Percentiles rank a stretch among this genome's conserved stretches.
These are phyloP conservation scores for Notospermus geniculatus DNA, from an alignment of 1,140 invertebrate species.

Conservation along the genomic window DNA sequence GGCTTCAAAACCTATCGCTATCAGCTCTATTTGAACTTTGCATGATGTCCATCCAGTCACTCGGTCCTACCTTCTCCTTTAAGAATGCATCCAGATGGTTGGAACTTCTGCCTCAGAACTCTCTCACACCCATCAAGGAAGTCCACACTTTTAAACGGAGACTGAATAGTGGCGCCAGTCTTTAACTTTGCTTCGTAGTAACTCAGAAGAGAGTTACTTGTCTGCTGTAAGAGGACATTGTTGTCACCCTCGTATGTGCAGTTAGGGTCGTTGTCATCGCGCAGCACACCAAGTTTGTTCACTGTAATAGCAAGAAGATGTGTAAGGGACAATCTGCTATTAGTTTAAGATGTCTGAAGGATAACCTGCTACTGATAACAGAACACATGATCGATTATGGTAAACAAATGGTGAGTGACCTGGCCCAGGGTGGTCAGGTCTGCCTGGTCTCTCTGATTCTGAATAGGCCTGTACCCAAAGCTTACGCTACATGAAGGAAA, in stretches of 20 bases:
- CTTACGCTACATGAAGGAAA: not conserved
- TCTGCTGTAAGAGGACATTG: constrained; percentile 91
- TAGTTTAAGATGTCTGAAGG: not conserved
- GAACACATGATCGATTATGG: too few species aligned
- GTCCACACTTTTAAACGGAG: constrained; percentile 65
- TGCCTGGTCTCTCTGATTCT: too few species aligned
- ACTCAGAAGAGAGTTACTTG: constrained; percentile 68
- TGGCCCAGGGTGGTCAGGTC: too few species aligned
- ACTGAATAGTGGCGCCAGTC: constrained; percentile 31
- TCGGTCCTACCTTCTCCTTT: constrained; percentile 58
- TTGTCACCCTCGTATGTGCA: constrained; percentile 96
- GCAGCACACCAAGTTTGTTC: constrained; percentile 76
- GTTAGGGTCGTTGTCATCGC: constrained; percentile 87
- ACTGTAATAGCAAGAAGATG: constrained; percentile 51
- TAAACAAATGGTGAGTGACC: too few species aligned
- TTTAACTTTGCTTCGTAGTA: constrained; percentile 25
- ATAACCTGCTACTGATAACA: not conserved
- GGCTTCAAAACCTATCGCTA: too few species aligned
- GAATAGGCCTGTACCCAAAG: too few species aligned
- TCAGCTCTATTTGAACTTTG: too few species aligned
- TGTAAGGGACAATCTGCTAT: not conserved
- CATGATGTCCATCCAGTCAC: too few species aligned
- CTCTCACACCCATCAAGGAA: constrained; percentile 61
- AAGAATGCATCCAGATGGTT: constrained; percentile 58
- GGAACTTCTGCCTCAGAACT: constrained; percentile 40